Evolutionary conservation across 2,113 vertebrate species (phyloP).

Genomic region (Emydocephalus ijimae): DNA sequence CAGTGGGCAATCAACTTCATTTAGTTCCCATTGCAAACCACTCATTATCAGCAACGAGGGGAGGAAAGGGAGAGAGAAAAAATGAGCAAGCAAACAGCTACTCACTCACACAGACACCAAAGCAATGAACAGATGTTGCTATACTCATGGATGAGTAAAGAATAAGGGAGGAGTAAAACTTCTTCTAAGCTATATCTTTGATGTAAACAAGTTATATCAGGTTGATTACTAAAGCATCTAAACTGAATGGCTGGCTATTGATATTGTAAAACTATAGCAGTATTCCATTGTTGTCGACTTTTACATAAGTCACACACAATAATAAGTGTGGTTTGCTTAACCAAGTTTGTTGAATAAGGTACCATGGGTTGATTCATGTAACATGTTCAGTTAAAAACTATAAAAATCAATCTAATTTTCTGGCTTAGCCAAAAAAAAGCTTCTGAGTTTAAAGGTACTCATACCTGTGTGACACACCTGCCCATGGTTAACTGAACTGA

Average conservation of each 20-base stretch:
- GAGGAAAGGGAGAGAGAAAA: neutral
- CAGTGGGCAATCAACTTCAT: slow-evolving; percentile 93
- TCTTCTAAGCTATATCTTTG: neutral
- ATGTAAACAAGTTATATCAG: neutral
- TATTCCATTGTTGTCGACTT: neutral
- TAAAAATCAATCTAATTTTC: neutral
- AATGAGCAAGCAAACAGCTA: neutral
- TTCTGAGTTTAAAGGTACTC: neutral
- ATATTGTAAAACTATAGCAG: neutral
- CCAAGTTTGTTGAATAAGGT: neutral
- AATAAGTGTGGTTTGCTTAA: neutral
- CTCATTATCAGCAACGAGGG: slow-evolving; percentile 68
- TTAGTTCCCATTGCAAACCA: slow-evolving; percentile 86
- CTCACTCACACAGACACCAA: neutral
- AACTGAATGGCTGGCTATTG: neutral
- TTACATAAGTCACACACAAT: neutral
- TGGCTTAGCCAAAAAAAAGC: neutral
- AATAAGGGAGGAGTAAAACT: neutral
- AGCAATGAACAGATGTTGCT: slow-evolving; percentile 30
- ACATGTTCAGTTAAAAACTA: neutral
- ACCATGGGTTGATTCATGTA: neutral
- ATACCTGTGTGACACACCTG: neutral
- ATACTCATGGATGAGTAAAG: neutral
- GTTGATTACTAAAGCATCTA: neutral
- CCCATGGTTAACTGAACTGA: neutral